Evolutionary conservation across 2,888 invertebrate species (phyloP).

Genomic region (Drosophila planitibia): DNA sequence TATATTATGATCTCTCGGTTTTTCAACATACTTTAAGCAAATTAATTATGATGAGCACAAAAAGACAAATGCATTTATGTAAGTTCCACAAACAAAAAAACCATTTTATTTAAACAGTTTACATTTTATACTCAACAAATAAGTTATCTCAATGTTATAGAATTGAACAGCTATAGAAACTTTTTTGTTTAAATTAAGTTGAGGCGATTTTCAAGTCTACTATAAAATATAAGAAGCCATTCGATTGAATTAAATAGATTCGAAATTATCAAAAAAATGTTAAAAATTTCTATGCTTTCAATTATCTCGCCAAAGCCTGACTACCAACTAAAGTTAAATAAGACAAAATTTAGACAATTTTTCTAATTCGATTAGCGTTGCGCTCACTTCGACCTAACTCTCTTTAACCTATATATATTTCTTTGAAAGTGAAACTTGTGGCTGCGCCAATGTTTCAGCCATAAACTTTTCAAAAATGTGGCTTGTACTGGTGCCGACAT

Average conservation of each 20-base stretch:
- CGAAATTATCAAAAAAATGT: constrained; percentile 1
- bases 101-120: constrained; percentile 19
- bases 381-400: constrained; percentile 25
- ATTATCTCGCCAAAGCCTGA: constrained; percentile 5
- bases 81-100: constrained; percentile 12
- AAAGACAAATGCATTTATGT: constrained; percentile 20
- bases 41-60: constrained; percentile 11
- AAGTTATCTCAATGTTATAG: not conserved
- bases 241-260: not conserved
- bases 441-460: constrained; percentile 7
- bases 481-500: constrained; percentile 22
- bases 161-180: constrained; percentile 3
- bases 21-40: constrained; percentile 9
- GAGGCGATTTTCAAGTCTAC: not conserved
- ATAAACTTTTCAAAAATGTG: constrained; percentile 17
- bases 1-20: constrained; percentile 29
- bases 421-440: constrained; percentile 23
- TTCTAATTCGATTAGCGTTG: constrained; percentile 29
- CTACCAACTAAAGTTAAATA: constrained; percentile 22
- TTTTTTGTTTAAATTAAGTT: not conserved
- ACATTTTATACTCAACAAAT: constrained; percentile 20
- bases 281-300: constrained; percentile 8
- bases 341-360: constrained; percentile 12
- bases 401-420: constrained; percentile 9
- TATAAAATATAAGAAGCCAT: constrained; percentile 5